A percentile compares a stretch with the other conserved stretches of the same genome.
Evolutionary conservation across 2,797 vertebrate genomes (phyloP).

Genomic region (Chromobotia macracanthus): DNA sequence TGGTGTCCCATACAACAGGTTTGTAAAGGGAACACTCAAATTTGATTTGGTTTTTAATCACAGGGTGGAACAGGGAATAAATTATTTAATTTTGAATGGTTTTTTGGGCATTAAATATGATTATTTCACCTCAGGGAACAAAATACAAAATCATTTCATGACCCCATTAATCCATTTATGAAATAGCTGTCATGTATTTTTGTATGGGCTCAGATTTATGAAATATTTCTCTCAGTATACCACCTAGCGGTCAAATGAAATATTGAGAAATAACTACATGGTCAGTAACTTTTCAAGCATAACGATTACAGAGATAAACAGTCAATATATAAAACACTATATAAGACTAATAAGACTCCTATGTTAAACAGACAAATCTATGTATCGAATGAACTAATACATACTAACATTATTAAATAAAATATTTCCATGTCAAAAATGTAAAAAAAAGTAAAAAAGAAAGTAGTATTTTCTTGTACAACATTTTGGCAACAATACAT

Average conservation of each 20-base stretch:
- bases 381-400: slow-evolving; percentile 24
- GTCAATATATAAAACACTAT: no score
- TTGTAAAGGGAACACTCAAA: no score
- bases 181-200: neutral
- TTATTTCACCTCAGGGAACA: neutral
- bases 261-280: neutral
- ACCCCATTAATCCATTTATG: neutral
- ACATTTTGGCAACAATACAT: neutral
- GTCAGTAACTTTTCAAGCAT: no score
- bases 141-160: neutral
- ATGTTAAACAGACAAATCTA: slow-evolving; percentile 22
- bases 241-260: slow-evolving; percentile 26
- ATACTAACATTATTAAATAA: neutral
- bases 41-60: no score
- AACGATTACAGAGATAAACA: no score
- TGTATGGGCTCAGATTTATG: neutral
- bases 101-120: neutral
- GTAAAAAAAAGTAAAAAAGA: neutral
- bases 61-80: no score
- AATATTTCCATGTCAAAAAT: slow-evolving; percentile 1
- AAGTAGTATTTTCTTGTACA: slow-evolving; percentile 1
- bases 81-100: neutral
- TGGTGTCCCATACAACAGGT: slow-evolving; percentile 1
- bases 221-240: slow-evolving; percentile 7
- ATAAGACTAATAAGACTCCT: no score